phyloP scores from a whole-genome alignment of 2,888 invertebrate genomes.

The Netelia fuscicornis region DNA sequence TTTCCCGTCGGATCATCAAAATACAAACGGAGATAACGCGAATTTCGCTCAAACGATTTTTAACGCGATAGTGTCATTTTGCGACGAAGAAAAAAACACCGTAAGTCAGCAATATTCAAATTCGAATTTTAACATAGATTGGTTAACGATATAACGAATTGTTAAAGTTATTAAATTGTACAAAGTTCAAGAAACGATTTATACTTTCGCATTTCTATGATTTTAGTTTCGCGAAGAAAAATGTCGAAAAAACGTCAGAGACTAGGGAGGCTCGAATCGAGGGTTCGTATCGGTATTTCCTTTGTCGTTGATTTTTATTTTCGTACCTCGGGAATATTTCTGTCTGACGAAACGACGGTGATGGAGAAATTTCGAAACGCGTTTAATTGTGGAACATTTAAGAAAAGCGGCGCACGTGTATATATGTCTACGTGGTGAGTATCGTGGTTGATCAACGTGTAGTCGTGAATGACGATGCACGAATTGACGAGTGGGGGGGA shows the following conservation, averaged over 20 bases:
- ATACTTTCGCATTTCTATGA: background rate
- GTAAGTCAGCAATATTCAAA: too few species aligned
- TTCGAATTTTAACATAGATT: too few species aligned
- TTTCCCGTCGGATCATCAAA: background rate
- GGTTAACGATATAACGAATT: too few species aligned
- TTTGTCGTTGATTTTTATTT: conserved; percentile 16
- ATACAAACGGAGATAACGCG: too few species aligned
- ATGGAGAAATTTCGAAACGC: conserved; percentile 45
- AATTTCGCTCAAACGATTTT: too few species aligned
- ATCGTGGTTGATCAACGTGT: conserved; percentile 34
- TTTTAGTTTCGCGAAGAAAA: background rate
- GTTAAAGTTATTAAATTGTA: too few species aligned
- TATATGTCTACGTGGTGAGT: background rate
- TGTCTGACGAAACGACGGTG: conserved; percentile 21
- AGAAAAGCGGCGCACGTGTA: conserved; percentile 63
- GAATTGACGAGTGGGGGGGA: conserved; percentile 71
- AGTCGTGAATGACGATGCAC: conserved; percentile 58
- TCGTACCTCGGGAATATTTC: background rate
- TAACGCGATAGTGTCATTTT: too few species aligned
- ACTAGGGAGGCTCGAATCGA: background rate
- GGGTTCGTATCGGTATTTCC: background rate
- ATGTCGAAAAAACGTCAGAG: background rate
- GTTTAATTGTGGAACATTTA: conserved; percentile 80
- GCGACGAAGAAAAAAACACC: too few species aligned
- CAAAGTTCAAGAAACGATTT: too few species aligned